A percentile compares a stretch with the other conserved stretches of the same genome.
These are phyloP conservation scores for Lepus timidus DNA, from an alignment of 2,113 vertebrate genomes.

Conservation along the genomic window DNA sequence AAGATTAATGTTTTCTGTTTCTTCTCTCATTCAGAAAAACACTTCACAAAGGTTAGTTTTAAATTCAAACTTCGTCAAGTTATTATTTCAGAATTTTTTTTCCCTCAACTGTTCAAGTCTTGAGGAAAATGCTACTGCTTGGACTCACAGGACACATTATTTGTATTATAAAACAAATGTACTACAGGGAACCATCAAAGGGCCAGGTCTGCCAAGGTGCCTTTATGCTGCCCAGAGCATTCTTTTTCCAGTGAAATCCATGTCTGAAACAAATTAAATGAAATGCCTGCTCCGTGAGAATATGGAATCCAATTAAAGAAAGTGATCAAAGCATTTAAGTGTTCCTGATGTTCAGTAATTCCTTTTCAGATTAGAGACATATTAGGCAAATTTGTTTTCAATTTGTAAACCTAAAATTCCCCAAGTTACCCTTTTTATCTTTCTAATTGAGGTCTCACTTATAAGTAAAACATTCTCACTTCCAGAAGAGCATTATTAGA, in stretches of 20 bases:
- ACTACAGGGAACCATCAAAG: neutral
- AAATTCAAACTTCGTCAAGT: conserved; percentile 1
- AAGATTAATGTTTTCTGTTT: neutral
- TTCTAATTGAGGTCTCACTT: neutral
- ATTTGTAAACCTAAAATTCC: neutral
- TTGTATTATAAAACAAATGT: conserved; percentile 53
- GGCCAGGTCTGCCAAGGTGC: neutral
- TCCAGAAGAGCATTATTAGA: neutral
- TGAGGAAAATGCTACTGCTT: neutral
- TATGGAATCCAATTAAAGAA: conserved; percentile 22
- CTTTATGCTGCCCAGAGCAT: neutral
- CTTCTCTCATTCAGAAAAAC: neutral
- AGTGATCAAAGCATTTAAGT: neutral
- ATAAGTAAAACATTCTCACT: neutral
- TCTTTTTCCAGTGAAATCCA: conserved; percentile 1
- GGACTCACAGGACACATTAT: conserved; percentile 11
- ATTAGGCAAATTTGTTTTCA: neutral
- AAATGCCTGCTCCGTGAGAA: conserved; percentile 19
- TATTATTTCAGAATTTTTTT: neutral
- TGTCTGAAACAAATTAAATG: conserved; percentile 39
- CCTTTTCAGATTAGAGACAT: neutral
- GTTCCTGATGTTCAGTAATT: conserved; percentile 30
- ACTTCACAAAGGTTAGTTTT: conserved; percentile 4
- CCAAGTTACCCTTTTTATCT: neutral
- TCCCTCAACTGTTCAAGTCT: neutral